These are phyloP conservation scores for Pilophorus perplexus DNA, from an alignment of 2,888 invertebrate genomes.

Conservation along the genomic window DNA sequence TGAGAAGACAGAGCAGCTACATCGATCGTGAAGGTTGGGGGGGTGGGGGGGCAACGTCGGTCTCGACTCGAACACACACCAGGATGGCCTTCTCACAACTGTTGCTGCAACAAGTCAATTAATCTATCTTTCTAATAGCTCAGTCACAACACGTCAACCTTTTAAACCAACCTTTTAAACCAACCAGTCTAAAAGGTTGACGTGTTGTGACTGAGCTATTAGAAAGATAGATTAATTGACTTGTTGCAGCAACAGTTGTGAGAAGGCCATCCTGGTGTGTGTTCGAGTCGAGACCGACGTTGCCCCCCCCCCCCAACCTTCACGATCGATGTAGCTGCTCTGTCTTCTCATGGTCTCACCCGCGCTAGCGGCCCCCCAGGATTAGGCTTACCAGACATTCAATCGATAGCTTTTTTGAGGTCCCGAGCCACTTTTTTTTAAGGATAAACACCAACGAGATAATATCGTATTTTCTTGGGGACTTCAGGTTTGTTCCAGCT, in stretches of 20 bases:
- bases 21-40: not conserved
- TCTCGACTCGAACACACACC: not conserved
- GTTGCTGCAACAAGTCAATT: conserved; percentile 14
- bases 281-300: not conserved
- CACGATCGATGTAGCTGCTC: conserved; percentile 7
- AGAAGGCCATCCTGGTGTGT: not conserved
- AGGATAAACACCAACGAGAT: too few relatives aligned
- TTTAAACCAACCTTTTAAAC: not conserved
- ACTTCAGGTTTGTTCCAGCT: too few relatives aligned
- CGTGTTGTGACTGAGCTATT: not conserved
- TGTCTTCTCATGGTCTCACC: not conserved
- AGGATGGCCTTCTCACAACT: too few relatives aligned
- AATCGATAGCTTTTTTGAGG: too few relatives aligned
- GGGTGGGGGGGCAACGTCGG: not conserved
- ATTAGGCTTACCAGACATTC: conserved; percentile 1
- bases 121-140: not conserved
- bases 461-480: too few relatives aligned
- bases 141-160: not conserved
- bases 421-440: too few relatives aligned
- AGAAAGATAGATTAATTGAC: conserved; percentile 2
- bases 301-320: not conserved
- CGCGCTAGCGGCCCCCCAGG: not conserved
- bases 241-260: conserved; percentile 15
- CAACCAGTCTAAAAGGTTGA: not conserved
- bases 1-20: conserved; percentile 3